phyloP scores from a whole-genome alignment of 2,888 invertebrate genomes.

The Anodontia alba region DNA sequence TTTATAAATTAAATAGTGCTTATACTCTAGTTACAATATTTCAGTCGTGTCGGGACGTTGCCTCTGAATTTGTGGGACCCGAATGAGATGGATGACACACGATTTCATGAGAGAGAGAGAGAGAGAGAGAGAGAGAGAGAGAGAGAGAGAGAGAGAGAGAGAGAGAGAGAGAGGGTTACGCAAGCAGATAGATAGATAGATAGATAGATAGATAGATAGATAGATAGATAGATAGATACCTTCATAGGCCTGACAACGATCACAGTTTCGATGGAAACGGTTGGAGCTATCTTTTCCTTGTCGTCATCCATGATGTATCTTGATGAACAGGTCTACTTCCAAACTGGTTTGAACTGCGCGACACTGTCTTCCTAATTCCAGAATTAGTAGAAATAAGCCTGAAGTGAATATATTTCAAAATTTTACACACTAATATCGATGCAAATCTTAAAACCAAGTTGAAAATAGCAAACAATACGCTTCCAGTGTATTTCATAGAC shows the following conservation, averaged over 20 bases:
- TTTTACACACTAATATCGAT: background rate
- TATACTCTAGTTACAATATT: no score
- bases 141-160: no score
- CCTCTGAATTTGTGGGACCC: no score
- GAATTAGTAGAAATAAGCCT: background rate
- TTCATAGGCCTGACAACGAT: slow-evolving; percentile 85
- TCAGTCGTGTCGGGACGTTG: no score
- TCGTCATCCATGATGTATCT: slow-evolving; percentile 17
- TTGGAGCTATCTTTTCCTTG: slow-evolving; percentile 69
- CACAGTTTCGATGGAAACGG: slow-evolving; percentile 77
- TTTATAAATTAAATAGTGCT: no score
- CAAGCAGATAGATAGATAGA: no score
- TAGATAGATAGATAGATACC: slow-evolving; percentile 67
- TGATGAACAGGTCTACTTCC: background rate
- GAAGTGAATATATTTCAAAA: slow-evolving; percentile 5
- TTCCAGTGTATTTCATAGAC: slow-evolving; percentile 11
- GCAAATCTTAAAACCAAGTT: background rate
- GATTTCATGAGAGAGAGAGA: no score
- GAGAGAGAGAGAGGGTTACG: no score
- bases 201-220: no score
- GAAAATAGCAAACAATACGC: background rate
- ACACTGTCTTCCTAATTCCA: no score
- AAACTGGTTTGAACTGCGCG: background rate
- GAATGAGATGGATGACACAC: no score
- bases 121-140: no score